These are phyloP conservation scores for Meda fulgida DNA, from an alignment of 2,797 vertebrate species.

Conservation along the genomic window DNA sequence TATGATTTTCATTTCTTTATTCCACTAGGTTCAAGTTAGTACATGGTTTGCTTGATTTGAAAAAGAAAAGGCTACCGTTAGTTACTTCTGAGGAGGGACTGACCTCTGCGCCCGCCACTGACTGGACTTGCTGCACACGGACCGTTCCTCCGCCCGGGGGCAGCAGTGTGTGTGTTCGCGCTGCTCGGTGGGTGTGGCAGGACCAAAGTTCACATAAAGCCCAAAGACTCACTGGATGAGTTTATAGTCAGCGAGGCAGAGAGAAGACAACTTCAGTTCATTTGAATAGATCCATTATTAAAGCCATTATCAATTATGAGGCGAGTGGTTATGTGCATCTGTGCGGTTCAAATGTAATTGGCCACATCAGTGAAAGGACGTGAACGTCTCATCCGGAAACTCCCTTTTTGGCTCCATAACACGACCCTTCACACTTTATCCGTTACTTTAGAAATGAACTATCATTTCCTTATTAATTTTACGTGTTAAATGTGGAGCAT, in stretches of 20 bases:
- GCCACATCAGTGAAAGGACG: background rate
- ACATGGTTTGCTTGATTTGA: background rate
- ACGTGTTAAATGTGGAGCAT: background rate
- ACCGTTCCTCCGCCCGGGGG: background rate
- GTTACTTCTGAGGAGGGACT: background rate
- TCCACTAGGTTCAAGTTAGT: background rate
- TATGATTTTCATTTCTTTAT: background rate
- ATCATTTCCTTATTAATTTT: background rate
- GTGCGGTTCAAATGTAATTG: background rate
- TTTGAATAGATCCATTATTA: background rate
- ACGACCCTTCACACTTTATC: too few relatives aligned
- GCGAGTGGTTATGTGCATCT: background rate
- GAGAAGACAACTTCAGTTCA: background rate
- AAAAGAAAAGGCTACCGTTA: too few relatives aligned
- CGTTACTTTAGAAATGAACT: background rate
- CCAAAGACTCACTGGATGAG: background rate
- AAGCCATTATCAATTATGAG: background rate
- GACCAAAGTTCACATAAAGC: background rate
- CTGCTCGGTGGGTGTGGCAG: conserved; percentile 15
- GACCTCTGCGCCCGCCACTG: background rate
- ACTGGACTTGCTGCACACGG: background rate
- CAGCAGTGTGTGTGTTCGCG: background rate
- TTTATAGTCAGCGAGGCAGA: background rate
- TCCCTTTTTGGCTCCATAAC: background rate
- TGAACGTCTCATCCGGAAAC: background rate